Evolutionary conservation across 23 tunicate species (phyloP), one percentile per base, ranked within the genome.

Genomic region (Oikopleura vanhoeffeni): DNA sequence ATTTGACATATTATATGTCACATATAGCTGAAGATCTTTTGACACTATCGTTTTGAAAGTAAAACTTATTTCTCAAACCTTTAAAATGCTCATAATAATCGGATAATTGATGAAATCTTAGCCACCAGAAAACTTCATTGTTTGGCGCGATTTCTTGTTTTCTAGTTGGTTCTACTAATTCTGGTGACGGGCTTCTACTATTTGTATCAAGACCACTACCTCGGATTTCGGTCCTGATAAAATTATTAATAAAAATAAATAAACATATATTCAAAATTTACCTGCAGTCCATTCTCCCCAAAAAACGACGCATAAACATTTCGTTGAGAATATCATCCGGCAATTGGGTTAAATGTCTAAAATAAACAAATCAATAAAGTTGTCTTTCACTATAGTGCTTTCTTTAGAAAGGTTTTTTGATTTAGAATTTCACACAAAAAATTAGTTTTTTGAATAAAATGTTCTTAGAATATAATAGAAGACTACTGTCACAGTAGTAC

Each of bases 271-370:
- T 24, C 24, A 49, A 49, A 49, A 49, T 49, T 8, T 49, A 49
- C 64, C 64, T 49, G 64, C 64, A 71, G 32, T 71, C 79, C 79
- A 71, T 71, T 30, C 79, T 18, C 79, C 79, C 79, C 79, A 71
- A 32, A 30, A 71, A 71, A 24, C 79, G 79, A 24, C 79, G 79
- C 79, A 71, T 71, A 38, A 13, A 71, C 79, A 71, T 71, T 32
- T 71, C 34, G 38, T 71, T 30, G 34, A 71, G 35, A 2, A 71
- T 30, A 18, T 71, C 79, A 38, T 30, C 3, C 27, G 79, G 79
- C 38, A 71, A 38, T 28, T 71, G 27, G 2, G 38, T 32, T 24
- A 71, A 32, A 24, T 71, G 34, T 18, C 79, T 71, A 71, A 49
- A 49, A 8, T 49, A 49, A 8, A 49, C 13, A 49, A 49, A 49